Conservation (phyloP, 2,888 invertebrate genomes). For the Chrysodeixis includens region DNA sequence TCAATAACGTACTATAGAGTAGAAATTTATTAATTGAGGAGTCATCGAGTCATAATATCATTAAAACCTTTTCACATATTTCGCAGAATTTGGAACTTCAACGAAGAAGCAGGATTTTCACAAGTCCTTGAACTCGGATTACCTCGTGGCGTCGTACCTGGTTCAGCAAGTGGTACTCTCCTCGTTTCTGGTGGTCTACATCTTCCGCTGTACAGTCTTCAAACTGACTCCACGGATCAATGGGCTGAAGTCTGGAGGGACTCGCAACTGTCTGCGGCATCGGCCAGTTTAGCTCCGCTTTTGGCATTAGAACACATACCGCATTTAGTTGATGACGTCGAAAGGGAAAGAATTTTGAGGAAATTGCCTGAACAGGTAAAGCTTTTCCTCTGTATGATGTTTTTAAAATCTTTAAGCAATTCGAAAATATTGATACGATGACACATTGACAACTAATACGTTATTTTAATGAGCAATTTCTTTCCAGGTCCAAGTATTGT, state of each 20-base stretch:
- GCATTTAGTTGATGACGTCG: slow-evolving; percentile 85
- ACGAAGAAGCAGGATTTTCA: slow-evolving; percentile 92
- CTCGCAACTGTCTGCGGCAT: slow-evolving; percentile 86
- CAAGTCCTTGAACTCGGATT: slow-evolving; percentile 91
- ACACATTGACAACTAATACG: background rate
- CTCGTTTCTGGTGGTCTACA: slow-evolving; percentile 90
- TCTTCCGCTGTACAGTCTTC: slow-evolving; percentile 84
- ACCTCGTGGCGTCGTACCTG: slow-evolving; percentile 91
- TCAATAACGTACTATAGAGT: too few relatives aligned
- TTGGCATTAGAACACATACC: slow-evolving; percentile 88
- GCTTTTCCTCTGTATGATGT: background rate
- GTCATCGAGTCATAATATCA: background rate
- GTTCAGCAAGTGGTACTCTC: slow-evolving; percentile 90
- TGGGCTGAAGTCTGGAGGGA: slow-evolving; percentile 85
- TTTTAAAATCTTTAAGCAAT: background rate
- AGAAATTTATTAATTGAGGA: background rate
- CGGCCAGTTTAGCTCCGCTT: slow-evolving; percentile 89
- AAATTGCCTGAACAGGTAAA: slow-evolving; percentile 89
- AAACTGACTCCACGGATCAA: slow-evolving; percentile 78
- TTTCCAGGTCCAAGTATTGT: slow-evolving; percentile 89
- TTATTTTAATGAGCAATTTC: background rate
- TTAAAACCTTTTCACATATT: background rate
- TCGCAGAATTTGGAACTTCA: slow-evolving; percentile 92
- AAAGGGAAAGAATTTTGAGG: slow-evolving; percentile 84
- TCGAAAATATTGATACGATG: too few relatives aligned